These are phyloP conservation scores for Amphiura filiformis DNA, from an alignment of 35 echinoderm and acorn worm genomes.

Conservation along the genomic window DNA sequence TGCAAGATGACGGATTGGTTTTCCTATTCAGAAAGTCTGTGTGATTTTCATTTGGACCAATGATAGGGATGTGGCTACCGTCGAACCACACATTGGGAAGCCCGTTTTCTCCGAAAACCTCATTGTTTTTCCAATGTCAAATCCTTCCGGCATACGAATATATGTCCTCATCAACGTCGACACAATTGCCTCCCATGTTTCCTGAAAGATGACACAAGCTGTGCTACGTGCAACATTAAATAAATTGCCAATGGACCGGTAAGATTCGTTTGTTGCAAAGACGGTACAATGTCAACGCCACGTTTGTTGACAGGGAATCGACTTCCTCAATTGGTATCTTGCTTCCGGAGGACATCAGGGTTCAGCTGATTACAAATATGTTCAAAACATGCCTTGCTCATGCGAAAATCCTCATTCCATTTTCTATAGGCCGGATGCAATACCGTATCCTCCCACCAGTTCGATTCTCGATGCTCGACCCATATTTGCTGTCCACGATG, in stretches of 20 bases:
- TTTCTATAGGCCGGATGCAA: too few relatives aligned
- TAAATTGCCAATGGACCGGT: conserved; percentile 44
- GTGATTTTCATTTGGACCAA: conserved; percentile 35
- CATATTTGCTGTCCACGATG: too few relatives aligned
- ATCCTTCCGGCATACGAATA: conserved; percentile 39
- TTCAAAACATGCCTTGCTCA: conserved; percentile 31
- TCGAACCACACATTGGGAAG: conserved; percentile 55
- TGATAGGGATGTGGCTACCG: conserved; percentile 61
- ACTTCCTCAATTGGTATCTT: conserved; percentile 17
- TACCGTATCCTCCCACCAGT: too few relatives aligned
- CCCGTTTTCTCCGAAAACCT: conserved; percentile 31
- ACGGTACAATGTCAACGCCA: conserved; percentile 52
- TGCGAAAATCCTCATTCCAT: conserved; percentile 59
- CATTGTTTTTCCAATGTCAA: neutral
- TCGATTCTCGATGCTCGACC: too few relatives aligned
- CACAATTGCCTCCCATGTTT: conserved; percentile 31
- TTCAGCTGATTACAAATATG: conserved; percentile 24
- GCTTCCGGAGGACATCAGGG: neutral
- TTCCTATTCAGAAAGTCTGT: conserved; percentile 71
- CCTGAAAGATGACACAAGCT: conserved; percentile 38
- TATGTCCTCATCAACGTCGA: neutral
- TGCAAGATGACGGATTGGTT: conserved; percentile 49
- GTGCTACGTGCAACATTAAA: conserved; percentile 67
- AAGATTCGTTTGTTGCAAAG: conserved; percentile 50
- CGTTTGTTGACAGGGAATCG: conserved; percentile 32